Evolutionary conservation across 1,140 invertebrate genomes (phyloP), one percentile per base, ranked within the genome.

Genomic region (Brachionus paranguensis): DNA sequence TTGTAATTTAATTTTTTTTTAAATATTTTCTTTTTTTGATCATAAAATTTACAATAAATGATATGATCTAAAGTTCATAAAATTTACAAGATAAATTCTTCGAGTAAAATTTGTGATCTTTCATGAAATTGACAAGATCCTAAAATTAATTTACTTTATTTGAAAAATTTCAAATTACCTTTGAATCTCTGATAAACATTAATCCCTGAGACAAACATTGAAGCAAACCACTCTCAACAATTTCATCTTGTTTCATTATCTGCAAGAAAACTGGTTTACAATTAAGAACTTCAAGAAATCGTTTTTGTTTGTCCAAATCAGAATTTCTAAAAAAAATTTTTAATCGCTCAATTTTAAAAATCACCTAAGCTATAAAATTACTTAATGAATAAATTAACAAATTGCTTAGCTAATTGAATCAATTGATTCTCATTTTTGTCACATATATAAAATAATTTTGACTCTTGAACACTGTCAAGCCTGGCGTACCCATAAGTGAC

Each of bases 381-480:
- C 72, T 37, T 76, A 50, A 76, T 76, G 24, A 76, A 76, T 27
- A 76, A 20, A 24, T 76, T 50, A 27, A 76, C 20, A 76, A 76
- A 76, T 76, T 76, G 72, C 11, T 27, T 76, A 14, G 72, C 41
- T 4, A 50, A 20, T 20, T 27, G 24, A 5, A 20, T 47, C 10
- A 50, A 14, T 53, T 27, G 72, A 76, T 50, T 76, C 4, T 50
- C 17, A 27, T 29, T 50, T 50, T 20, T 50, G 10, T 72, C 68
- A 20, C 8, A 10, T 8, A 72, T 0, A n/a, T 47, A 43, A 43
- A 72, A 72, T 43, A 72, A 43, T 72, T 43, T 72, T 41, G 17
- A 43, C 37, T 72, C 68, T 45, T 72, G 11, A 76, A 50, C 27
- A 50, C 10, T 27, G 11, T 76, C 47, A 45, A 76, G 27, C 27